These are phyloP conservation scores for Genyomyrus donnyi DNA, from an alignment of 2,113 vertebrate genomes.

Conservation along the genomic window DNA sequence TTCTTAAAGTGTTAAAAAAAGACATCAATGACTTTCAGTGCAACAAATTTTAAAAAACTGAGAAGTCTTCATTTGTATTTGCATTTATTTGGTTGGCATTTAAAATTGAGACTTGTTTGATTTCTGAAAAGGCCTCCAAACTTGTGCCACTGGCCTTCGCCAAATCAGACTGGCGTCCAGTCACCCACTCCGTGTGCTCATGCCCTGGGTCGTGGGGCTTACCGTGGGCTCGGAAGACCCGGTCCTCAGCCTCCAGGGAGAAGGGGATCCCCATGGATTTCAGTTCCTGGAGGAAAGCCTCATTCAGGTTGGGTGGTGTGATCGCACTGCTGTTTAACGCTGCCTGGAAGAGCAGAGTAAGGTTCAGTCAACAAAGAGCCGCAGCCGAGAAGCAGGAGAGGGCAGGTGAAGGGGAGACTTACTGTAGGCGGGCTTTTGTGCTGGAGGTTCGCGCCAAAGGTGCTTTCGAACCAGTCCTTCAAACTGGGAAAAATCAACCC, in stretches of 20 bases:
- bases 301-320: conserved; percentile 73
- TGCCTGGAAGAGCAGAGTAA: conserved; percentile 54
- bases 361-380: not conserved
- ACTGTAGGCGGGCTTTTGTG: conserved; percentile 86
- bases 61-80: not conserved
- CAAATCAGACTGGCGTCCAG: not conserved
- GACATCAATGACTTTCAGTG: not conserved
- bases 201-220: conserved; percentile 33
- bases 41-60: not conserved
- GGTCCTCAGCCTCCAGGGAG: conserved; percentile 84
- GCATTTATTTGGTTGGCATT: not conserved
- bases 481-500: conserved; percentile 82
- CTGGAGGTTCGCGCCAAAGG: conserved; percentile 80
- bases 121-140: not conserved
- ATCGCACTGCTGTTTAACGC: conserved; percentile 72
- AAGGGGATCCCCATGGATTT: conserved; percentile 75
- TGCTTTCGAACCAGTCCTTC: conserved; percentile 87
- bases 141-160: not conserved
- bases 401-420: conserved; percentile 45
- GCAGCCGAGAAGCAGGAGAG: not conserved
- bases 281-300: conserved; percentile 83
- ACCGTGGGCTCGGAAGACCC: conserved; percentile 91
- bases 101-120: not conserved
- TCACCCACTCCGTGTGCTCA: not conserved
- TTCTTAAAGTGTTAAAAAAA: not conserved